A percentile compares a stretch with the other conserved stretches of the same genome.
These are phyloP conservation scores for Clitarchus hookeri DNA, from an alignment of 2,888 invertebrate species.

Conservation along the genomic window DNA sequence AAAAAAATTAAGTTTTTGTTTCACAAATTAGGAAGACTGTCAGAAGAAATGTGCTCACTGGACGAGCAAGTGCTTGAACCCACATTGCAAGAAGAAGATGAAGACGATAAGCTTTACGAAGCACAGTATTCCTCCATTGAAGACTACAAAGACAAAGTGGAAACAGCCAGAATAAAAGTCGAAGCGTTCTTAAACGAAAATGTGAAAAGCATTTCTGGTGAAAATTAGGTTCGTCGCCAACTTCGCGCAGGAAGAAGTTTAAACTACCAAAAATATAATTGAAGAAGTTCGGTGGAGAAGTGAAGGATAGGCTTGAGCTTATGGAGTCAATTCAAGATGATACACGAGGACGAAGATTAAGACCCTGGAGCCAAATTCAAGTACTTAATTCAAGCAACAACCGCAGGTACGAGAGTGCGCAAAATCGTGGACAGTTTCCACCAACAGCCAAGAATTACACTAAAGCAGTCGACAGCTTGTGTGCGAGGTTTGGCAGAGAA, in stretches of 20 bases:
- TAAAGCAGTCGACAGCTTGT: slow-evolving; percentile 42
- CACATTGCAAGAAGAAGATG: neutral
- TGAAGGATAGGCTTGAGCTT: slow-evolving; percentile 39
- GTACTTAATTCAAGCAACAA: slow-evolving; percentile 43
- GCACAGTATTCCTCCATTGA: neutral
- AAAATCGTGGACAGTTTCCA: slow-evolving; percentile 44
- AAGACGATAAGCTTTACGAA: no score
- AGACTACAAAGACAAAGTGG: neutral
- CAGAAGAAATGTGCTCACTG: neutral
- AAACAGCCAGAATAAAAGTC: neutral
- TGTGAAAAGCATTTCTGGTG: no score
- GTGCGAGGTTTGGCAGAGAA: neutral
- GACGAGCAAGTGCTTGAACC: neutral
- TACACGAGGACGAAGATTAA: slow-evolving; percentile 43
- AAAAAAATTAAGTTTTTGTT: neutral
- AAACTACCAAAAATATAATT: neutral
- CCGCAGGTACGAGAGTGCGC: slow-evolving; percentile 42
- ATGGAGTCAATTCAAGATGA: slow-evolving; percentile 46
- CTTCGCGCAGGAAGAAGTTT: neutral
- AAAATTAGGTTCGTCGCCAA: no score
- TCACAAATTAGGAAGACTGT: neutral
- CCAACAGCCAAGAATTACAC: slow-evolving; percentile 45
- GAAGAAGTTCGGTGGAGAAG: slow-evolving; percentile 35
- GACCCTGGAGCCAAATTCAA: no score
- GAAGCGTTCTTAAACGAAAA: neutral